These are phyloP conservation scores for Lobophora halterata DNA, from an alignment of 2,888 invertebrate genomes.

Conservation along the genomic window DNA sequence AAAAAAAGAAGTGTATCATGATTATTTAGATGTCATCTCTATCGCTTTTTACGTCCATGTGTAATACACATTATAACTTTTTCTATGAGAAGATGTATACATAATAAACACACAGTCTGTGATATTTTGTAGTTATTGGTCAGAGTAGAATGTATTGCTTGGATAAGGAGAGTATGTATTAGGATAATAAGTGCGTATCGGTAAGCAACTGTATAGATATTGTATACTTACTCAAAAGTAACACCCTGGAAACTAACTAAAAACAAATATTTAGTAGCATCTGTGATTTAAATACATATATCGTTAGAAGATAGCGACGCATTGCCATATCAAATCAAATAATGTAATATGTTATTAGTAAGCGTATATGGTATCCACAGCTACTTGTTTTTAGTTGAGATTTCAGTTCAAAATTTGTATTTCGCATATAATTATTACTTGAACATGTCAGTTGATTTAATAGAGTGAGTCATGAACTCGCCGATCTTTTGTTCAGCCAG, in stretches of 20 bases:
- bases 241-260: slow-evolving; percentile 55
- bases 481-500: slow-evolving; percentile 25
- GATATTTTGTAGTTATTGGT: slow-evolving; percentile 81
- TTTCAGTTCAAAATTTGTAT: slow-evolving; percentile 47
- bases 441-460: slow-evolving; percentile 42
- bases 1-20: slow-evolving; percentile 64
- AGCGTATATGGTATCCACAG: slow-evolving; percentile 47
- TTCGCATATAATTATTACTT: slow-evolving; percentile 46
- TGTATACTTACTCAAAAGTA: slow-evolving; percentile 66
- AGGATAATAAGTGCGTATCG: slow-evolving; percentile 72
- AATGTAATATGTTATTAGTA: slow-evolving; percentile 65
- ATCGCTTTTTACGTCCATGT: slow-evolving; percentile 79
- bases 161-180: slow-evolving; percentile 73
- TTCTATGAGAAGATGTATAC: slow-evolving; percentile 81
- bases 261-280: slow-evolving; percentile 66
- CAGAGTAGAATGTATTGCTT: slow-evolving; percentile 78
- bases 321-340: slow-evolving; percentile 77
- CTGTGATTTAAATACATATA: slow-evolving; percentile 78
- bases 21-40: slow-evolving; percentile 74
- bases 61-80: slow-evolving; percentile 75
- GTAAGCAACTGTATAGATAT: slow-evolving; percentile 71
- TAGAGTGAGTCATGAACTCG: slow-evolving; percentile 25
- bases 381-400: slow-evolving; percentile 43
- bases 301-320: slow-evolving; percentile 64
- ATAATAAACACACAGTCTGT: slow-evolving; percentile 81